These are phyloP conservation scores for Megamerina dolium DNA, from an alignment of 2,888 invertebrate species.

Conservation along the genomic window DNA sequence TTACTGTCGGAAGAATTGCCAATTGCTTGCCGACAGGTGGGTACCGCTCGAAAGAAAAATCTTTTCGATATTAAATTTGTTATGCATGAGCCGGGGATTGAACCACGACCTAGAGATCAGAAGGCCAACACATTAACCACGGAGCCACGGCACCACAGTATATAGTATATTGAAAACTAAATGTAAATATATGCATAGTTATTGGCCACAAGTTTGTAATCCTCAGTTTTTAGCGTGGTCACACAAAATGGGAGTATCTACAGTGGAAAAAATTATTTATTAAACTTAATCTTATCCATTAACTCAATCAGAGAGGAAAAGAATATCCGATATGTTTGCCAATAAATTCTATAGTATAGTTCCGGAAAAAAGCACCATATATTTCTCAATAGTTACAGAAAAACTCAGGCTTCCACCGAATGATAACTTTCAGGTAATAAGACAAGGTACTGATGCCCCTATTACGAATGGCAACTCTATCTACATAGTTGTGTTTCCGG, in stretches of 20 bases:
- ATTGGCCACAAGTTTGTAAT: background rate
- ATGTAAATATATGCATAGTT: background rate
- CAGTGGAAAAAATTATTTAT: background rate
- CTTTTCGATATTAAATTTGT: too few species aligned
- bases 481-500: too few species aligned
- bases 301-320: background rate
- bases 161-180: background rate
- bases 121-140: too few species aligned
- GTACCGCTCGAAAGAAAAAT: too few species aligned
- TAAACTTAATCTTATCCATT: background rate
- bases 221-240: background rate
- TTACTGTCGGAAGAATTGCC: too few species aligned
- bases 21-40: too few species aligned
- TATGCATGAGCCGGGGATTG: too few species aligned
- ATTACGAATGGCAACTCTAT: too few species aligned
- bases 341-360: background rate
- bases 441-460: too few species aligned
- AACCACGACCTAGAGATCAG: too few species aligned
- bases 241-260: slow-evolving; percentile 1
- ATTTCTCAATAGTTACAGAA: background rate
- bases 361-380: background rate
- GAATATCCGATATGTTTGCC: background rate
- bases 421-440: too few species aligned
- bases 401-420: background rate
- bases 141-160: too few species aligned